These are phyloP conservation scores for Ramphastos sulfuratus DNA, from an alignment of 2,113 vertebrate genomes.

Conservation along the genomic window DNA sequence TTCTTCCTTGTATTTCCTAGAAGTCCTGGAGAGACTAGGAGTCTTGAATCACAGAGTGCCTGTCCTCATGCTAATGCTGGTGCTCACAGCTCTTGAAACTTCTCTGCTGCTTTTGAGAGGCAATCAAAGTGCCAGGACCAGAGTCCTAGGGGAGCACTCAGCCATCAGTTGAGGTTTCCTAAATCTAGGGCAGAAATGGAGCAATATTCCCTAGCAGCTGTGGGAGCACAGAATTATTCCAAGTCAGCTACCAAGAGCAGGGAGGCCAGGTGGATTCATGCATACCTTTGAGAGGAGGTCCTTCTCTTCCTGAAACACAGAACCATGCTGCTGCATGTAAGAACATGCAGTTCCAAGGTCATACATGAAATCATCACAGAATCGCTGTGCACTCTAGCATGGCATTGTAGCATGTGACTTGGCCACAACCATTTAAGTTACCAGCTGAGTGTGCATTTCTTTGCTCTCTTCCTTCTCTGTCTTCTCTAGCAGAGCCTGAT, in stretches of 20 bases:
- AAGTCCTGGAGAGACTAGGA: background rate
- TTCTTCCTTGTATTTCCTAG: slow-evolving; percentile 44
- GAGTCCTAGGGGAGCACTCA: background rate
- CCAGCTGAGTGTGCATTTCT: background rate
- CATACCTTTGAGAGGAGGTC: background rate
- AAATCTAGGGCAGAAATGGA: background rate
- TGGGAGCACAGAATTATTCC: background rate
- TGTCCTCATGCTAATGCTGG: background rate
- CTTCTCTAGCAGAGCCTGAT: background rate
- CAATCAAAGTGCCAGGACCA: background rate
- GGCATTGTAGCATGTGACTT: background rate
- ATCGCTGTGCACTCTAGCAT: background rate
- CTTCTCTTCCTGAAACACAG: background rate
- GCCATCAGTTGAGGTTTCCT: background rate
- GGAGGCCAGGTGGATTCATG: background rate
- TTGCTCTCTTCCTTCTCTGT: background rate
- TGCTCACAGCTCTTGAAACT: background rate
- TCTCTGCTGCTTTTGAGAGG: background rate
- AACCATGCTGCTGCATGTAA: background rate
- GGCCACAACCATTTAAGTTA: background rate
- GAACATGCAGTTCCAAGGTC: fast-evolving
- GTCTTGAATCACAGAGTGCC: background rate
- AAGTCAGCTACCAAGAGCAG: background rate
- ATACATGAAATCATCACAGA: background rate
- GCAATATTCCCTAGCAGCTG: background rate